A percentile compares a stretch with the other conserved stretches of the same genome.
These are phyloP conservation scores for Microplitis manilae DNA, from an alignment of 2,888 invertebrate genomes.

Conservation along the genomic window DNA sequence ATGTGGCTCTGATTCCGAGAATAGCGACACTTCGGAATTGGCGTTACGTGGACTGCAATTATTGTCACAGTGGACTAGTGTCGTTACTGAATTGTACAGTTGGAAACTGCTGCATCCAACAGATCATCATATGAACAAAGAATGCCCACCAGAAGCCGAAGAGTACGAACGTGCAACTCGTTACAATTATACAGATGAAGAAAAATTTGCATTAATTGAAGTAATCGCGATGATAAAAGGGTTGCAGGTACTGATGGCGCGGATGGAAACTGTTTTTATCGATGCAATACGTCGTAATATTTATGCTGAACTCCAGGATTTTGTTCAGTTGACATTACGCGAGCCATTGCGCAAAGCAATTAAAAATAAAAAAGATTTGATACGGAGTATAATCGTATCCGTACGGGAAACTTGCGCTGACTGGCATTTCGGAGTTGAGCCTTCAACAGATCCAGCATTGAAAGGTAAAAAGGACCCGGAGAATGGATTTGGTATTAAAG, in stretches of 20 bases:
- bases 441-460: slow-evolving; percentile 91
- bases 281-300: slow-evolving; percentile 92
- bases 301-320: slow-evolving; percentile 97
- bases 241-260: slow-evolving; percentile 94
- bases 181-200: slow-evolving; percentile 97
- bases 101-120: slow-evolving; percentile 99
- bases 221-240: slow-evolving; percentile 99
- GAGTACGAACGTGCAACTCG: slow-evolving; percentile 98
- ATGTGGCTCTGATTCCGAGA: slow-evolving; percentile 91
- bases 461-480: slow-evolving; percentile 96
- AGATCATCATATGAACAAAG: slow-evolving; percentile 94
- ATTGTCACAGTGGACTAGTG: slow-evolving; percentile 96
- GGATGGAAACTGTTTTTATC: slow-evolving; percentile 97
- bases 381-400: slow-evolving; percentile 95
- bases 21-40: slow-evolving; percentile 91
- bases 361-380: slow-evolving; percentile 97
- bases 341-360: slow-evolving; percentile 96
- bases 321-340: slow-evolving; percentile 89
- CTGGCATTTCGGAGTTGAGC: slow-evolving; percentile 94
- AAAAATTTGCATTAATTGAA: slow-evolving; percentile 98
- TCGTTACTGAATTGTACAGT: slow-evolving; percentile 95
- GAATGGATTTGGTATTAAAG: slow-evolving; percentile 91
- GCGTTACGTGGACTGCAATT: slow-evolving; percentile 94
- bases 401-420: slow-evolving; percentile 98
- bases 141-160: slow-evolving; percentile 96